phyloP scores from a whole-genome alignment of 2,888 invertebrate genomes.

The Pollenia amentaria region DNA sequence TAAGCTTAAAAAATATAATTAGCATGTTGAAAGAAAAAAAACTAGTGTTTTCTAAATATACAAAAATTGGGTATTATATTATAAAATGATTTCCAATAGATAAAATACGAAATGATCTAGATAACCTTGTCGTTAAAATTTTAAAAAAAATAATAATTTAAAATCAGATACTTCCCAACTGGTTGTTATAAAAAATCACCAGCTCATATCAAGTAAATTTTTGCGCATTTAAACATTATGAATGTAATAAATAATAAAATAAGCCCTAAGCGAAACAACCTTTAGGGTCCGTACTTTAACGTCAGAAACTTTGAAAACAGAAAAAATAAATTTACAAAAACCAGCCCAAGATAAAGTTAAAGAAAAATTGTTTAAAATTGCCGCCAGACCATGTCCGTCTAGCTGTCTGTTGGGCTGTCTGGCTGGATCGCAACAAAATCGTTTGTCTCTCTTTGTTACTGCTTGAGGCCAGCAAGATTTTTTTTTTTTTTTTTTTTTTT shows the following conservation, averaged over 20 bases:
- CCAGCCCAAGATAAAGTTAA: conserved; percentile 29
- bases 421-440: conserved; percentile 55
- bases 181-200: background rate
- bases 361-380: conserved; percentile 69
- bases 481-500: too few species aligned
- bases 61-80: too few species aligned
- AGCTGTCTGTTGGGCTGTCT: conserved; percentile 50
- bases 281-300: conserved; percentile 49
- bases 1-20: background rate
- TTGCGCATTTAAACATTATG: background rate
- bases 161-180: background rate
- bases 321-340: background rate
- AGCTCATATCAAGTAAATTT: conserved; percentile 2
- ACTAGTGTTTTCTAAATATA: too few species aligned
- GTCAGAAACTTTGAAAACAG: conserved; percentile 30
- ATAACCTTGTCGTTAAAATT: too few species aligned
- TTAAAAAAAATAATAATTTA: background rate
- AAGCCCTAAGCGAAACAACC: conserved; percentile 16
- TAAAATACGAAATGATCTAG: too few species aligned
- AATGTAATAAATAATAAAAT: conserved; percentile 31
- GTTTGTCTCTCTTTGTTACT: conserved; percentile 6
- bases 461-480: background rate
- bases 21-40: background rate
- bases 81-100: too few species aligned
- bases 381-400: conserved; percentile 69